These are phyloP conservation scores for Sitta carolinensis DNA, from an alignment of 2,797 vertebrate species.

Conservation along the genomic window DNA sequence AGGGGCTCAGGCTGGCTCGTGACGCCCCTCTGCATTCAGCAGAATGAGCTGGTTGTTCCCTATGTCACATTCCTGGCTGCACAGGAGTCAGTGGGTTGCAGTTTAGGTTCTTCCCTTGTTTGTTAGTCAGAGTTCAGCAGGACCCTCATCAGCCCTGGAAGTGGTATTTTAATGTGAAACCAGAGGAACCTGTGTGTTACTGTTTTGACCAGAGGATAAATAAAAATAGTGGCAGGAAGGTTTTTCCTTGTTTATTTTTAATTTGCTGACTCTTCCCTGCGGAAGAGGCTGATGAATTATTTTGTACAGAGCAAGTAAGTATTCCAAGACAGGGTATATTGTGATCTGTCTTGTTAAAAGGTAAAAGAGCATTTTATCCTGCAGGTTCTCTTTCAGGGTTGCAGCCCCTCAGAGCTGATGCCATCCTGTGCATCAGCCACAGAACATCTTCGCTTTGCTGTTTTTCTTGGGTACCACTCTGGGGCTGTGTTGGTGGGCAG, in stretches of 20 bases:
- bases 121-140: background rate
- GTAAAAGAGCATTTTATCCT: background rate
- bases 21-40: background rate
- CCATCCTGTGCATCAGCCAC: background rate
- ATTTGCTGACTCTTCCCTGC: background rate
- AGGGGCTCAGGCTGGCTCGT: accelerated
- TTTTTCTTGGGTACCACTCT: background rate
- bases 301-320: background rate
- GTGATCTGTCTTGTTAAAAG: background rate
- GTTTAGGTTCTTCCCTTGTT: background rate
- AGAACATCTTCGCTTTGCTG: background rate
- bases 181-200: background rate
- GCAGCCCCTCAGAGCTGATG: background rate
- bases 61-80: background rate
- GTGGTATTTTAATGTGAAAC: background rate
- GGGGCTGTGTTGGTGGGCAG: background rate
- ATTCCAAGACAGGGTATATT: background rate
- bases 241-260: background rate
- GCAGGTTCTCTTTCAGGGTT: background rate
- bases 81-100: background rate
- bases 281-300: background rate
- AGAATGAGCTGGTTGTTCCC: accelerated
- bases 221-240: background rate
- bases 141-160: background rate
- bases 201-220: background rate